Evolutionary conservation across 2,888 invertebrate species (phyloP).

Genomic region (Chrysolina oricalcia): DNA sequence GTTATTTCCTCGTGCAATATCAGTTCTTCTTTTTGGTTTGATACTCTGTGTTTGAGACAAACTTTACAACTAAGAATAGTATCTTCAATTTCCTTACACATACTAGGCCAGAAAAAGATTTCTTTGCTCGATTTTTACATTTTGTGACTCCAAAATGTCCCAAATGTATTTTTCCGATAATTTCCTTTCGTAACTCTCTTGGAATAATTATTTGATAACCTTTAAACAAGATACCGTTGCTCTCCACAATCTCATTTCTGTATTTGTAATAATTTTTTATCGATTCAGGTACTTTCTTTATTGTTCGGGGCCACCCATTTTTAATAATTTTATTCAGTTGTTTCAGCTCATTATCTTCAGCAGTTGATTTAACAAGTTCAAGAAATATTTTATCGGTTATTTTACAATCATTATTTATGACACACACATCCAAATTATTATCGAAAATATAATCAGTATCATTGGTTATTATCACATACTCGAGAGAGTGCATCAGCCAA

Average conservation of each 20-base stretch:
- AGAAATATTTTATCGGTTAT: neutral
- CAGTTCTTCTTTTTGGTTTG: conserved; percentile 36
- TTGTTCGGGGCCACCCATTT: too few relatives aligned
- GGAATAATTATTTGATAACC: conserved; percentile 41
- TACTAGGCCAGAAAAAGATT: conserved; percentile 48
- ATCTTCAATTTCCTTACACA: conserved; percentile 44
- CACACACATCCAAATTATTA: conserved; percentile 19
- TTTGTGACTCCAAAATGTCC: conserved; percentile 47
- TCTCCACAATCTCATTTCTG: conserved; percentile 37
- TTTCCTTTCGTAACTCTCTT: too few relatives aligned
- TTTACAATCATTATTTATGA: too few relatives aligned
- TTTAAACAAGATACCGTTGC: conserved; percentile 41
- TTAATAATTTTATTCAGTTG: conserved; percentile 35
- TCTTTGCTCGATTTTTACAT: conserved; percentile 41
- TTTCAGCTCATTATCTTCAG: conserved; percentile 31
- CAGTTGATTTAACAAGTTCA: neutral
- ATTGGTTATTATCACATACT: neutral
- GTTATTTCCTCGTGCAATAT: conserved; percentile 10
- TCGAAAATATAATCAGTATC: neutral
- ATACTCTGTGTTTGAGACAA: conserved; percentile 37
- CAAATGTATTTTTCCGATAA: too few relatives aligned
- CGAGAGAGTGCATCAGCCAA: too few relatives aligned
- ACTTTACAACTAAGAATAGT: conserved; percentile 34
- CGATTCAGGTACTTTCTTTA: conserved; percentile 31
- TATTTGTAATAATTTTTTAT: conserved; percentile 39